These are phyloP conservation scores for Benthosema pterotum DNA, from an alignment of 2,797 vertebrate genomes.

Conservation along the genomic window DNA sequence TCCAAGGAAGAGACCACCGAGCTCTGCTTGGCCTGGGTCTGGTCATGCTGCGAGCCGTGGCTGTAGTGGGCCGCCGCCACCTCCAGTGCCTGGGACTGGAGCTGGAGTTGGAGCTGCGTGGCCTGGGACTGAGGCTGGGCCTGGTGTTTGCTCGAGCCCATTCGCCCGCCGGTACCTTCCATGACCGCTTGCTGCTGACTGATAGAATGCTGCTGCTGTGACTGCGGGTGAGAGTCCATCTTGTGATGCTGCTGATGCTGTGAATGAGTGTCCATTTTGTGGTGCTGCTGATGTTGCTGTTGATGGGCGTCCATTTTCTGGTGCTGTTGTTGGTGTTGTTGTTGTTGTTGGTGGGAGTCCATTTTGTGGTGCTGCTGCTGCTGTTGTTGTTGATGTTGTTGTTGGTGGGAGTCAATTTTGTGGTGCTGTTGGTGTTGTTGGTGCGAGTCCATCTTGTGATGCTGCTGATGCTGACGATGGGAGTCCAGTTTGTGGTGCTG, in stretches of 20 bases:
- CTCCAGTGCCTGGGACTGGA: constrained; percentile 88
- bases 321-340: constrained; percentile 27
- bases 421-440: constrained; percentile 56
- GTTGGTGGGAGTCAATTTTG: constrained; percentile 71
- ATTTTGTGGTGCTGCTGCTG: constrained; percentile 67
- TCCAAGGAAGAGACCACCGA: constrained; percentile 82
- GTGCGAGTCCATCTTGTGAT: constrained; percentile 71
- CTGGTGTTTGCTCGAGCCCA: constrained; percentile 74
- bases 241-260: constrained; percentile 69
- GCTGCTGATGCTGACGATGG: constrained; percentile 39
- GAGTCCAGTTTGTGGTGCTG: constrained; percentile 66
- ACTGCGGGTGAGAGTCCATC: constrained; percentile 66
- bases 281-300: constrained; percentile 59
- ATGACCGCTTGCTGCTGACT: constrained; percentile 87
- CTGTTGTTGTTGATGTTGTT: constrained; percentile 67
- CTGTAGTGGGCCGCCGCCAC: constrained; percentile 83
- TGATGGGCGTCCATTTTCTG: constrained; percentile 74
- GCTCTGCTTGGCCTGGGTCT: constrained; percentile 79
- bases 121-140: constrained; percentile 79
- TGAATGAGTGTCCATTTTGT: neutral
- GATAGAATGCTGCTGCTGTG: constrained; percentile 78
- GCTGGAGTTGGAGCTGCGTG: constrained; percentile 87
- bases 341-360: constrained; percentile 63
- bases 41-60: constrained; percentile 75
- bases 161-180: constrained; percentile 79